Evolutionary conservation across 2,797 vertebrate genomes (phyloP).

Genomic region (Myoxocephalus aenaeus): DNA sequence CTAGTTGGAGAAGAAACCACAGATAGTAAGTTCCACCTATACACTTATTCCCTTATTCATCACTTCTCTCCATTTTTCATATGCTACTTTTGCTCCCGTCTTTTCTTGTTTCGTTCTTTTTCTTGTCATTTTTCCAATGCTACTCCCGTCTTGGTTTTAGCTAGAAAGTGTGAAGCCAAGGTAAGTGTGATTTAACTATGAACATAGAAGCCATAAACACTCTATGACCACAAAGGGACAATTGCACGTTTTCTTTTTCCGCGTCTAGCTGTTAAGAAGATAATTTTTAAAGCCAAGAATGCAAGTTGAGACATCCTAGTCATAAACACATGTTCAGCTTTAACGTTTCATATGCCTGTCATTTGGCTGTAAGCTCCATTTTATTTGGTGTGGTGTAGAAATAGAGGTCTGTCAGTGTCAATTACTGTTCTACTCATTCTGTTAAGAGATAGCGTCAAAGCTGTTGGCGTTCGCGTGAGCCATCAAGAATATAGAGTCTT

Average conservation of each 20-base stretch:
- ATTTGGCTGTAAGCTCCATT: slow-evolving; percentile 10
- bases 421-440: slow-evolving; percentile 33
- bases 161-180: slow-evolving; percentile 24
- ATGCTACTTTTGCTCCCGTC: background rate
- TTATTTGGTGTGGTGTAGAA: slow-evolving; percentile 44
- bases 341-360: slow-evolving; percentile 20
- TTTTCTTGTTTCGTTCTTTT: background rate
- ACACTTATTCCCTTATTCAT: background rate
- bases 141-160: background rate
- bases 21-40: slow-evolving; percentile 85
- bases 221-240: slow-evolving; percentile 22
- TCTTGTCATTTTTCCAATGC: background rate
- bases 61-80: background rate
- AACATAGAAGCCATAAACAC: slow-evolving; percentile 28
- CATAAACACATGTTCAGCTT: slow-evolving; percentile 27
- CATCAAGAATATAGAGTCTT: slow-evolving; percentile 14
- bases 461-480: slow-evolving; percentile 35
- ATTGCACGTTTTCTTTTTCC: background rate
- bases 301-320: slow-evolving; percentile 5
- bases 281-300: slow-evolving; percentile 16
- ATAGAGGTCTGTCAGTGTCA: slow-evolving; percentile 22
- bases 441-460: slow-evolving; percentile 41
- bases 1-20: slow-evolving; percentile 94
- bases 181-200: slow-evolving; percentile 37
- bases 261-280: slow-evolving; percentile 22